phyloP scores from a whole-genome alignment of 2,113 vertebrate genomes.

The Carassius gibelio region DNA sequence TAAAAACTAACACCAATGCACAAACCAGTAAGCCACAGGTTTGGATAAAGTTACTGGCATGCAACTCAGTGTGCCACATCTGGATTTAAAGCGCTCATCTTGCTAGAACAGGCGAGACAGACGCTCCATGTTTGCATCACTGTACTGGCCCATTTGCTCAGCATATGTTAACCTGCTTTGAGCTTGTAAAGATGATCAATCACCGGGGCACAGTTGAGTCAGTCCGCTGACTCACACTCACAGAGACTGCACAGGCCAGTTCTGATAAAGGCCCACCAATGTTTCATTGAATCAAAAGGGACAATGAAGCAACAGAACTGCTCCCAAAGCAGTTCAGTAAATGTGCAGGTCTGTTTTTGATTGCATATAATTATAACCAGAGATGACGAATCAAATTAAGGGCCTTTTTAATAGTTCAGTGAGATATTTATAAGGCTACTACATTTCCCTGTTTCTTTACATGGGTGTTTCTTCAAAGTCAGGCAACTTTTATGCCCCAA shows the following conservation, averaged over 20 bases:
- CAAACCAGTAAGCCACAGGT: background rate
- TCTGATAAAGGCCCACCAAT: conserved; percentile 39
- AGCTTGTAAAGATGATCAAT: conserved; percentile 38
- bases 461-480: background rate
- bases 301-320: background rate
- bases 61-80: background rate
- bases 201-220: conserved; percentile 18
- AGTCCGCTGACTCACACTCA: conserved; percentile 39
- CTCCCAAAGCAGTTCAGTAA: background rate
- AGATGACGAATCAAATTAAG: background rate
- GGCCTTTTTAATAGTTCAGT: background rate
- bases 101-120: conserved; percentile 28
- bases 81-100: conserved; percentile 9
- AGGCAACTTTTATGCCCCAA: background rate
- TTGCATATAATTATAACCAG: conserved; percentile 20
- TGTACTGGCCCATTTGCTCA: conserved; percentile 26
- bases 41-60: background rate
- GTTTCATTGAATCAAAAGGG: conserved; percentile 22
- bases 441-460: background rate
- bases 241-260: conserved; percentile 19
- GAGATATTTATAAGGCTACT: conserved; percentile 4
- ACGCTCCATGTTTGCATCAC: background rate
- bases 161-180: conserved; percentile 39
- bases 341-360: conserved; percentile 30
- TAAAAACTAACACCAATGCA: background rate